Conservation (phyloP, 2,113 vertebrate species). For the Apistogramma diplotaenia region DNA sequence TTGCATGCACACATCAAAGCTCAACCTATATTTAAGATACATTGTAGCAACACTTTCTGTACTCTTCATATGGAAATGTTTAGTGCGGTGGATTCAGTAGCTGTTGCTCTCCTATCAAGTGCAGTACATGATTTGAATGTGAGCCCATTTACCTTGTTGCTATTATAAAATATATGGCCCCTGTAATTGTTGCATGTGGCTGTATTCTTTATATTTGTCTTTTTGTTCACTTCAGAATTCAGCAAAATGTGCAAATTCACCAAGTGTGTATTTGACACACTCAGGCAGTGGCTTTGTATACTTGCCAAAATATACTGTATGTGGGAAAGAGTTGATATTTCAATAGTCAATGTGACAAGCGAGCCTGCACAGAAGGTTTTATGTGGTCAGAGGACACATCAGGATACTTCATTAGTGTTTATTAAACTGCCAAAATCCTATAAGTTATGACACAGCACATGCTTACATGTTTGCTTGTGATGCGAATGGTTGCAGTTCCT, state of each 20-base stretch:
- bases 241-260: background rate
- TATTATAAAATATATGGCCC: background rate
- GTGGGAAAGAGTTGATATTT: background rate
- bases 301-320: background rate
- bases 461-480: background rate
- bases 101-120: background rate
- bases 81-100: background rate
- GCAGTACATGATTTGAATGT: background rate
- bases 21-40: background rate
- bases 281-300: background rate
- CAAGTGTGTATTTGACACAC: background rate
- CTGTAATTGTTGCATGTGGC: background rate
- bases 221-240: background rate
- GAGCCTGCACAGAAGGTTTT: background rate
- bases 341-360: background rate
- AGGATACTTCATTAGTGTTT: background rate
- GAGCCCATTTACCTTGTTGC: background rate
- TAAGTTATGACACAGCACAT: background rate
- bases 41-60: background rate
- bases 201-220: background rate
- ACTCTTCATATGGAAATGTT: background rate
- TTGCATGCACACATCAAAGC: background rate
- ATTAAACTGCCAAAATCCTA: background rate
- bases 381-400: background rate
- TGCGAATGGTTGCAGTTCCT: background rate